These are phyloP conservation scores for Cryptoprocta ferox DNA, from an alignment of 2,797 vertebrate genomes.

Conservation along the genomic window DNA sequence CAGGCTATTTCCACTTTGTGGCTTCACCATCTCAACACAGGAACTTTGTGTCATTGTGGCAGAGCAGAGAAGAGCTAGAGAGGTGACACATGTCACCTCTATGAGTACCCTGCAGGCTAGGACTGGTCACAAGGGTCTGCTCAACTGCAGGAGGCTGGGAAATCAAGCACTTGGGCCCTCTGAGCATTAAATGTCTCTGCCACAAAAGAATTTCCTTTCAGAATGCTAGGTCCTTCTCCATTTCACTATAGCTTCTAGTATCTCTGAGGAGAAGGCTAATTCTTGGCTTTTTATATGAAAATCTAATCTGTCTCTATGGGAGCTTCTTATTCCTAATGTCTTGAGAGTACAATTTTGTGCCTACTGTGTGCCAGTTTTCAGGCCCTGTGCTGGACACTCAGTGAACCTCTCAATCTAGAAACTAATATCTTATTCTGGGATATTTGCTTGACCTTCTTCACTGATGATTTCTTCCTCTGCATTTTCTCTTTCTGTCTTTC, in stretches of 20 bases:
- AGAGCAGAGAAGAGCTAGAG: not conserved
- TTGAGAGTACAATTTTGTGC: not conserved
- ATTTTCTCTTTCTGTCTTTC: not conserved
- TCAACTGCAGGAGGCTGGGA: not conserved
- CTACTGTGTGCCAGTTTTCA: not conserved
- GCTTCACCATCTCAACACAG: not conserved
- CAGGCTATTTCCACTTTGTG: not conserved
- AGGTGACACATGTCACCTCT: not conserved
- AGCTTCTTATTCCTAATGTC: conserved; percentile 10
- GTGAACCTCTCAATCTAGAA: not conserved
- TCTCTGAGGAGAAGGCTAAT: conserved; percentile 3
- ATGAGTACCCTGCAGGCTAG: not conserved
- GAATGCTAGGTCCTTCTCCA: not conserved
- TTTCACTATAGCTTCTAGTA: not conserved
- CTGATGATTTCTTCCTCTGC: not conserved
- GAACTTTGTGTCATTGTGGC: not conserved
- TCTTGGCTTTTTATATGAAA: not conserved
- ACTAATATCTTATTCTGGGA: not conserved
- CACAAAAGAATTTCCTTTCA: not conserved
- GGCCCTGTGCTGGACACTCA: not conserved
- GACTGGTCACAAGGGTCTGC: not conserved
- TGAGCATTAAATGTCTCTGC: not conserved
- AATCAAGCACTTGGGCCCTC: not conserved
- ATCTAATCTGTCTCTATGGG: not conserved
- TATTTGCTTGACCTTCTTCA: not conserved